phyloP scores from a whole-genome alignment of 2,888 invertebrate genomes.

The Mechanitis mazaeus region DNA sequence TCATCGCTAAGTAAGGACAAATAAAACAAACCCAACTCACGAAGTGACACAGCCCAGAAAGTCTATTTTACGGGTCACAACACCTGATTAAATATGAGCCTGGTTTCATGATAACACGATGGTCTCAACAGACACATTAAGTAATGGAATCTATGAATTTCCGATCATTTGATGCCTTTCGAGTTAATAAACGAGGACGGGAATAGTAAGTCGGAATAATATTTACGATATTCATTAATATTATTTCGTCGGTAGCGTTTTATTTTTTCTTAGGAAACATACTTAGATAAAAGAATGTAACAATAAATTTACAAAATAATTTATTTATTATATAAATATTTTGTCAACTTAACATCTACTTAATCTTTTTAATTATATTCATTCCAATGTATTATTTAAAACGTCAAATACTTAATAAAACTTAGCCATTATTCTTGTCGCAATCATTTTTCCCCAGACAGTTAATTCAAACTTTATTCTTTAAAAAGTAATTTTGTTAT shows the following conservation, averaged over 20 bases:
- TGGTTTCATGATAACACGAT: neutral
- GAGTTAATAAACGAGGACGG: conserved; percentile 2
- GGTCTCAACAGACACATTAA: neutral
- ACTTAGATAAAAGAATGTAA: too few relatives aligned
- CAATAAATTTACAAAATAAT: too few relatives aligned
- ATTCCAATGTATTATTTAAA: too few relatives aligned
- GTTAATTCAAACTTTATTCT: too few relatives aligned
- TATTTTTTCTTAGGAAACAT: too few relatives aligned
- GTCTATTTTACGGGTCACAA: neutral
- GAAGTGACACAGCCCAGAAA: neutral
- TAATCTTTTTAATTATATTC: too few relatives aligned
- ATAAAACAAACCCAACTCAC: neutral
- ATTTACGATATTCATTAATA: neutral
- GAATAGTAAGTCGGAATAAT: neutral
- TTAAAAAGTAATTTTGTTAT: too few relatives aligned
- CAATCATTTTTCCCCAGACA: too few relatives aligned
- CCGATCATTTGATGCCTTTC: neutral
- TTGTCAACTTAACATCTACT: too few relatives aligned
- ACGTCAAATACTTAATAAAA: too few relatives aligned
- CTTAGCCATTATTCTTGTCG: too few relatives aligned
- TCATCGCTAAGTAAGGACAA: neutral
- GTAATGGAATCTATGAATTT: conserved; percentile 5
- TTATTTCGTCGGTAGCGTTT: neutral
- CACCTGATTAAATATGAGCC: conserved; percentile 1
- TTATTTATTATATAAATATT: too few relatives aligned